Percentiles rank a stretch among this genome's conserved stretches.
Evolutionary conservation across 2,113 vertebrate genomes (phyloP).

Genomic region (Erpornis zantholeuca): DNA sequence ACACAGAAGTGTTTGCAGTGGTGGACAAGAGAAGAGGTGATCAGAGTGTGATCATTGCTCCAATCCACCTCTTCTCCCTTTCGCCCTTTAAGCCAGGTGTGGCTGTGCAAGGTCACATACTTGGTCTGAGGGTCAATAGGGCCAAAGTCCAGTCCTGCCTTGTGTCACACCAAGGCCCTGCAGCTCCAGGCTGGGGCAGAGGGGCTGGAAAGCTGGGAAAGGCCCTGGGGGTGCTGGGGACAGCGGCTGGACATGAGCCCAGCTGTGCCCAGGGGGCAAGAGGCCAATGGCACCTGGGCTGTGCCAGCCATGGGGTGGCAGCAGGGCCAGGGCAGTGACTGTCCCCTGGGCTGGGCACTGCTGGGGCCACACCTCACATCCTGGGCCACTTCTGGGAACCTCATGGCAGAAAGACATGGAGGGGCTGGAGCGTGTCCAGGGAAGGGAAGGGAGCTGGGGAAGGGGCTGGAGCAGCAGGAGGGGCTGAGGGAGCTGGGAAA

Average conservation of each 20-base stretch:
- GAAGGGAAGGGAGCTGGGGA: not conserved
- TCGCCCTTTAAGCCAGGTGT: not conserved
- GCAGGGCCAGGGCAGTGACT: not conserved
- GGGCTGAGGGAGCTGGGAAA: not conserved
- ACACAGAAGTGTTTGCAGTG: not conserved
- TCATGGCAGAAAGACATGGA: not conserved
- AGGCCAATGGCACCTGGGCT: not conserved
- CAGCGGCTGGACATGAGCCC: not conserved
- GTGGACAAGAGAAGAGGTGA: not conserved
- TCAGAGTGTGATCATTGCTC: not conserved
- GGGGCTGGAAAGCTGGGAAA: not conserved
- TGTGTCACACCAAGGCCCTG: not conserved
- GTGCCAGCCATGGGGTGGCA: not conserved
- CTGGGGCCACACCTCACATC: not conserved
- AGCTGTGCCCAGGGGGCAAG: not conserved
- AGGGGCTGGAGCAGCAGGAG: not conserved
- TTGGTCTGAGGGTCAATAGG: accelerated
- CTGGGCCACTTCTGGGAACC: not conserved
- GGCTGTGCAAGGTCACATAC: not conserved
- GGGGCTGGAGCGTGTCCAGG: not conserved
- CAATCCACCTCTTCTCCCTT: not conserved
- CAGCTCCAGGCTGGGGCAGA: not conserved
- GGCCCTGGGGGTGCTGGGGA: not conserved
- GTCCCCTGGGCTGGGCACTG: not conserved
- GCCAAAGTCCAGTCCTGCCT: not conserved